Conservation (phyloP, 2,888 invertebrate genomes). For the Euzetes globulus region DNA sequence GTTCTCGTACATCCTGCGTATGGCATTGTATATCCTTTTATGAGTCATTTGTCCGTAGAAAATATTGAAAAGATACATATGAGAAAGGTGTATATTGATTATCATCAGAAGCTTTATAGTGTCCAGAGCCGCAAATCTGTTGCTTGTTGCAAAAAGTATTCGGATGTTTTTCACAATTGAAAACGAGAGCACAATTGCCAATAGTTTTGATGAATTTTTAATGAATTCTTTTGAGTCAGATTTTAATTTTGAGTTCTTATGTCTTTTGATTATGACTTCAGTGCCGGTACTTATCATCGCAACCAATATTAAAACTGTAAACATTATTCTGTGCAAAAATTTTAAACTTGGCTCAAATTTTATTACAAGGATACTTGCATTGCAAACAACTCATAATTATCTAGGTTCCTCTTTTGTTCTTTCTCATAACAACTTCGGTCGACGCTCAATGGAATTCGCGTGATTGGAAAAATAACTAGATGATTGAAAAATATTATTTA, state of each 20-base stretch:
- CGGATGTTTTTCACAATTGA: constrained; percentile 20
- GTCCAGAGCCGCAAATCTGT: constrained; percentile 19
- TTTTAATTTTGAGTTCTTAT: not conserved
- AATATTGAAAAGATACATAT: not conserved
- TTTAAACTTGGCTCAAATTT: no score
- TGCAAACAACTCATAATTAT: not conserved
- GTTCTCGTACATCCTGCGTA: not conserved
- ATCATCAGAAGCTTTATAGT: constrained; percentile 29
- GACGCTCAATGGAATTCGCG: constrained; percentile 20
- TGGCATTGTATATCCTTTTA: constrained; percentile 19
- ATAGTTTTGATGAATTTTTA: not conserved
- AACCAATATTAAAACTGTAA: constrained; percentile 3
- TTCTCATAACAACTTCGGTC: constrained; percentile 1
- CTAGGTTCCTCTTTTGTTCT: not conserved
- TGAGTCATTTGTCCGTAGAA: not conserved
- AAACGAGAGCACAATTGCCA: constrained; percentile 6
- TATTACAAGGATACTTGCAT: constrained; percentile 9
- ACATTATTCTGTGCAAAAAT: not conserved
- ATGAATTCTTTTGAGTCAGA: not conserved
- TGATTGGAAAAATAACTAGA: constrained; percentile 28
- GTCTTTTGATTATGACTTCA: not conserved
- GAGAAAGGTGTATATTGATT: constrained; percentile 24
- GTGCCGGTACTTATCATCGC: constrained; percentile 24
- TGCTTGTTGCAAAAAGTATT: constrained; percentile 1
- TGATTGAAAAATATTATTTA: no score